phyloP scores from a whole-genome alignment of 2,888 invertebrate species.

The Folsomia candida region DNA sequence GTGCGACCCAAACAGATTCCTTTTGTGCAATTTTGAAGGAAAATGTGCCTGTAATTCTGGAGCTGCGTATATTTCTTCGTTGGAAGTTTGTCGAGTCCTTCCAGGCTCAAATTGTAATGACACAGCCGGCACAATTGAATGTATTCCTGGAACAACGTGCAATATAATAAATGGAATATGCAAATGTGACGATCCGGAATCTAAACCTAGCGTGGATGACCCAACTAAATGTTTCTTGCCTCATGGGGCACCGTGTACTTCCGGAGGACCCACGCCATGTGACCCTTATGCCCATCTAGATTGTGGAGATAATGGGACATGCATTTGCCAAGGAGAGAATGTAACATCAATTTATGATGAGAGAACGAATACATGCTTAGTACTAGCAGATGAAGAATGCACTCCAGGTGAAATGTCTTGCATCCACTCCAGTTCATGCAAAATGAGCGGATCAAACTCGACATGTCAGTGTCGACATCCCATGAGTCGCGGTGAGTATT shows the following conservation, averaged over 20 bases:
- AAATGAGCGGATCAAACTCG: not conserved
- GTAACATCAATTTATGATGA: not conserved
- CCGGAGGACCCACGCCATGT: not conserved
- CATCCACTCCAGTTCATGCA: not conserved
- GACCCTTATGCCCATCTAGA: not conserved
- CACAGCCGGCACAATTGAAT: too few relatives aligned
- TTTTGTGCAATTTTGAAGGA: not conserved
- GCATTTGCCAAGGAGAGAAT: not conserved
- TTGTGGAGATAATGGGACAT: not conserved
- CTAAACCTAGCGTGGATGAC: not conserved
- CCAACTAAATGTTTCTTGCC: not conserved
- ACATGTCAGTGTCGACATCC: not conserved
- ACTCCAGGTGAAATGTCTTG: not conserved
- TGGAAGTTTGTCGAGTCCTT: too few relatives aligned
- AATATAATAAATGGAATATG: not conserved
- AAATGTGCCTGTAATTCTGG: too few relatives aligned
- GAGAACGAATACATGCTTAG: not conserved
- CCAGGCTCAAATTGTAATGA: too few relatives aligned
- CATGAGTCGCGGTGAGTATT: not conserved
- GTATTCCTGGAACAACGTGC: not conserved
- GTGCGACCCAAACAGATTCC: not conserved
- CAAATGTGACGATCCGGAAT: not conserved
- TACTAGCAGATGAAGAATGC: not conserved
- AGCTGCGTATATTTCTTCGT: too few relatives aligned
- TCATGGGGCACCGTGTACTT: not conserved